Conservation (phyloP, 2,113 vertebrate genomes). For the Brevimyrus niger region DNA sequence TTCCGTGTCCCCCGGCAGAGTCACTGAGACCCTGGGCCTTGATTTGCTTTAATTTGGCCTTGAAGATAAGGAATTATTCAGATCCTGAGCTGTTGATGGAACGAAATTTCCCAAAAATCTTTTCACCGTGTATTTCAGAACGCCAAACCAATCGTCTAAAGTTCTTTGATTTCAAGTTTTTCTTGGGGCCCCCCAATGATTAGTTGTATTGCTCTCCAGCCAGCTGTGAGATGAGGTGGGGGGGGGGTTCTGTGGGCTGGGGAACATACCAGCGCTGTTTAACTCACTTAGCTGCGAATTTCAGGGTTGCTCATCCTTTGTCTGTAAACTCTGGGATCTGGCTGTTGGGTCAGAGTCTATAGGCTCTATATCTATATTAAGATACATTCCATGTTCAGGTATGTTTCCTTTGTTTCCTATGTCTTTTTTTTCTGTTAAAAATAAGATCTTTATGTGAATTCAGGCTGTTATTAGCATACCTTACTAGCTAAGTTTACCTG, state of each 20-base stretch:
- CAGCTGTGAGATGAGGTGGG: background rate
- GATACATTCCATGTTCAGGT: background rate
- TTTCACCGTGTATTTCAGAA: background rate
- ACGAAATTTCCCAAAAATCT: background rate
- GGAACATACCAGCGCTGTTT: background rate
- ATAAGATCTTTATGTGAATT: background rate
- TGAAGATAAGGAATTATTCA: background rate
- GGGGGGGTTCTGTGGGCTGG: background rate
- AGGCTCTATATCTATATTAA: background rate
- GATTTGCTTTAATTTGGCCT: background rate
- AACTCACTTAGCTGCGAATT: background rate
- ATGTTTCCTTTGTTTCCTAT: background rate
- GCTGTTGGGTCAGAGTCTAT: background rate
- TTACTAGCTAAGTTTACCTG: background rate
- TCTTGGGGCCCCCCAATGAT: background rate
- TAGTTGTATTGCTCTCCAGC: background rate
- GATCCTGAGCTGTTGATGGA: background rate
- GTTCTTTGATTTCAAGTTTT: background rate
- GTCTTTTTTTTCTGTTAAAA: background rate
- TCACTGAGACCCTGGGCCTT: background rate
- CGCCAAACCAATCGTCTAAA: background rate
- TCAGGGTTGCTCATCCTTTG: background rate
- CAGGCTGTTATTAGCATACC: background rate
- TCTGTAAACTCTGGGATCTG: background rate
- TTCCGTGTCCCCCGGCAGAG: background rate